Evolutionary conservation across 53 echinoderm and acorn worm species (phyloP), one percentile per base, ranked within the genome.

Genomic region (Pentamera pediparva): DNA sequence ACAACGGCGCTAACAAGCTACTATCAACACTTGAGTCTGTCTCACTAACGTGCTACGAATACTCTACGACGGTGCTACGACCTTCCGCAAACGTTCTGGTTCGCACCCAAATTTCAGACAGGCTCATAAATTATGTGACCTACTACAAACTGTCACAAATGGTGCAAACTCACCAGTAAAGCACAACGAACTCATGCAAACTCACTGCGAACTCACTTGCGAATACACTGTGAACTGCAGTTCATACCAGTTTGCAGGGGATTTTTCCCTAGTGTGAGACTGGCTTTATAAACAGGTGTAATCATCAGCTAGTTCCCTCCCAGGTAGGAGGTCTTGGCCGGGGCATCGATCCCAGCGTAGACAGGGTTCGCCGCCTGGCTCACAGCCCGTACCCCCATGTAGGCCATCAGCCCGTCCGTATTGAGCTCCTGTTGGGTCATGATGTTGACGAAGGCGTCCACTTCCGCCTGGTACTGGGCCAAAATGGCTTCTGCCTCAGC

Each of bases 331-430:
- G 89, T 84, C 45, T 89, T 89, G 1, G 89, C 89, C 3, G 89
- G 89, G 5, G 89, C 76, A 29, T 80, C 76, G 4, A 89, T 80
- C 13, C 89, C 89, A 35, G 89, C 89, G 41, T 89, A 89, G 25
- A 89, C 84, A 17, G 89, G 89, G 47, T 89, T 84, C 21, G 84
- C 75, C 27, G 89, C 89, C 39, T 61, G 35, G n/a, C 89, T 70
- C 11, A 89, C 78, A 18, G 80, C 84, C 8, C 89, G 41, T 20
- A 89, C 89, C 15, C 89, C 89, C 62, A 89, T 60, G 76, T 89
- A 89, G 4, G 89, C 84, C 63, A 89, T 56, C 53, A 89, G 75
- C 11, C 89, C 89, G 26, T 79, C 80, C 3, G 72, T 74, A 20
- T 59, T 62, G 6, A 89, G 62, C 12, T 22, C 25, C 55, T 89